A percentile compares a stretch with the other conserved stretches of the same genome.
Evolutionary conservation across 1,140 invertebrate species (phyloP).

Genomic region (Babylonia areolata): DNA sequence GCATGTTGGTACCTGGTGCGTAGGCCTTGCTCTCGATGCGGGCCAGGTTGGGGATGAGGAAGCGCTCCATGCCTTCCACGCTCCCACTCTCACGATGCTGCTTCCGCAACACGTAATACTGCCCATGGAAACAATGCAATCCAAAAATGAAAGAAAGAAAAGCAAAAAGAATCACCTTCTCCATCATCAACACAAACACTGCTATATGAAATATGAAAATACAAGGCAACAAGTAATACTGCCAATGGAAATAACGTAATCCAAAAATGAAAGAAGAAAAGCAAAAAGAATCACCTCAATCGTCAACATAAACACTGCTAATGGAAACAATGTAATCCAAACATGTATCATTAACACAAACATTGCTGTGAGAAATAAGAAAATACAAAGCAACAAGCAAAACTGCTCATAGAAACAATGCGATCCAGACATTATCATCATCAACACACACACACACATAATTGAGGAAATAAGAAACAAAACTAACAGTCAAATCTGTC

Average conservation of each 20-base stretch:
- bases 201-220: no score
- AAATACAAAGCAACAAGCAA: constrained; percentile 70
- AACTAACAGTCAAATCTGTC: background rate
- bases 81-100: constrained; percentile 60
- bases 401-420: constrained; percentile 54
- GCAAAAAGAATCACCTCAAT: no score
- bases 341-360: no score
- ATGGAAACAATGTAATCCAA: no score
- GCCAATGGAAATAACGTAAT: constrained; percentile 25
- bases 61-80: constrained; percentile 56
- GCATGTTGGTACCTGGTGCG: constrained; percentile 73
- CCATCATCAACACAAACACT: no score
- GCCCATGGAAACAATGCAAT: constrained; percentile 25
- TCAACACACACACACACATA: no score
- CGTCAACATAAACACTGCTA: no score
- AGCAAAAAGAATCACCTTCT: no score
- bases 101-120: constrained; percentile 73
- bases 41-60: constrained; percentile 73
- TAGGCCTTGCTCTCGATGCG: constrained; percentile 72
- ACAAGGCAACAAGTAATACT: constrained; percentile 73
- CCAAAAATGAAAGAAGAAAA: no score
- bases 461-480: constrained; percentile 17
- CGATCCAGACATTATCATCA: no score
- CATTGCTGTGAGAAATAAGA: no score
- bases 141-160: no score